Evolutionary conservation across 2,888 invertebrate genomes (phyloP).

Genomic region (Pasiphila rectangulata): DNA sequence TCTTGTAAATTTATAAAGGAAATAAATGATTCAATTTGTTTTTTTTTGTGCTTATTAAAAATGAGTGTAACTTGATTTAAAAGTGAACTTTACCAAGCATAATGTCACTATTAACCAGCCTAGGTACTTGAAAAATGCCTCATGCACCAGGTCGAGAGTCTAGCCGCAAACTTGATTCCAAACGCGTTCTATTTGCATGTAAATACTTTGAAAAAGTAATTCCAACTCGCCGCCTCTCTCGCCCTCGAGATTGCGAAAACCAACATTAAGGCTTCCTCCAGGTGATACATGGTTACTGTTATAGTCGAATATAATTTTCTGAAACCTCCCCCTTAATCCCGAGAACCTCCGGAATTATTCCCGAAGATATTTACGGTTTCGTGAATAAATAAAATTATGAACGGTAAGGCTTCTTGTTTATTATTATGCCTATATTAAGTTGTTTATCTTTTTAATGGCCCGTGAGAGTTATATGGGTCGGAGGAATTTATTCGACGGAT

Average conservation of each 20-base stretch:
- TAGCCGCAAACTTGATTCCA: slow-evolving; percentile 43
- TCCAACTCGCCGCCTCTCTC: slow-evolving; percentile 70
- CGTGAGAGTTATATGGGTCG: slow-evolving; percentile 75
- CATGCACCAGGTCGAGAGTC: slow-evolving; percentile 19
- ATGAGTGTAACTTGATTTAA: too few relatives aligned
- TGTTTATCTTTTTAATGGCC: slow-evolving; percentile 80
- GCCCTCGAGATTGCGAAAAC: slow-evolving; percentile 80
- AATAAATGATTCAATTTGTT: too few relatives aligned
- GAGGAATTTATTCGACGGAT: slow-evolving; percentile 73
- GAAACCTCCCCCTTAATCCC: slow-evolving; percentile 78
- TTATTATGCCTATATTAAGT: slow-evolving; percentile 80
- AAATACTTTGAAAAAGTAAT: slow-evolving; percentile 82
- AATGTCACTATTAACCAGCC: too few relatives aligned
- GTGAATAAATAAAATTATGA: slow-evolving; percentile 79
- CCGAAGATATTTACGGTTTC: slow-evolving; percentile 79
- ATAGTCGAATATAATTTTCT: slow-evolving; percentile 81
- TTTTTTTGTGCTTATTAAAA: too few relatives aligned
- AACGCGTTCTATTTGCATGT: slow-evolving; percentile 77
- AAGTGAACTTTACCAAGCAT: too few relatives aligned
- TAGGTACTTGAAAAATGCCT: slow-evolving; percentile 1
- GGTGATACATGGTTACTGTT: slow-evolving; percentile 82
- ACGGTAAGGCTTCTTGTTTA: slow-evolving; percentile 67
- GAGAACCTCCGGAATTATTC: slow-evolving; percentile 79
- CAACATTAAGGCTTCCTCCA: slow-evolving; percentile 78
- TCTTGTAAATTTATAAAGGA: too few relatives aligned